Conservation (phyloP, 2,797 vertebrate genomes). For the Sebastes oblongus region DNA sequence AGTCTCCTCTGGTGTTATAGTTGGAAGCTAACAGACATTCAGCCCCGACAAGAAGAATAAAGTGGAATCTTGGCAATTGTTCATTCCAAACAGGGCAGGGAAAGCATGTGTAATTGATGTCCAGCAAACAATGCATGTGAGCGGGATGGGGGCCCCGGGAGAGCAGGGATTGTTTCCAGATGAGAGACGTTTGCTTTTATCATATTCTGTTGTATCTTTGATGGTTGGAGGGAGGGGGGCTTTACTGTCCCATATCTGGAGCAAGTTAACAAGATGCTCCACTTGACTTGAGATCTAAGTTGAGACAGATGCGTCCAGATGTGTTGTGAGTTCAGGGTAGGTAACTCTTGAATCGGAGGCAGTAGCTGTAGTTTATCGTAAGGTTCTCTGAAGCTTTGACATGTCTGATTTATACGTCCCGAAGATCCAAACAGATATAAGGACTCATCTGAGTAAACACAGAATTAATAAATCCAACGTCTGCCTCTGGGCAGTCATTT, state of each 20-base stretch:
- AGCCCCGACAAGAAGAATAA: slow-evolving; percentile 29
- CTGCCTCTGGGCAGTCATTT: not conserved
- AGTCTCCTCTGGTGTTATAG: slow-evolving; percentile 43
- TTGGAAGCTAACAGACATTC: slow-evolving; percentile 56
- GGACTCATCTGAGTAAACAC: not conserved
- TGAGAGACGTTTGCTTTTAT: slow-evolving; percentile 65
- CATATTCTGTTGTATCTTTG: slow-evolving; percentile 57
- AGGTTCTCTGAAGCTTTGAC: slow-evolving; percentile 18
- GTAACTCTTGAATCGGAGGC: slow-evolving; percentile 9
- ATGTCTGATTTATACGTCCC: not conserved
- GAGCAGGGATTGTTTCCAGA: slow-evolving; percentile 67
- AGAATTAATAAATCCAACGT: not conserved
- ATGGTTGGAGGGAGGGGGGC: slow-evolving; percentile 10
- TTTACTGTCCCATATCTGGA: slow-evolving; percentile 42
- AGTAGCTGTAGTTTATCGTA: slow-evolving; percentile 24
- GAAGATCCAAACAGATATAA: not conserved
- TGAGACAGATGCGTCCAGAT: slow-evolving; percentile 58
- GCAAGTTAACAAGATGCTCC: slow-evolving; percentile 50
- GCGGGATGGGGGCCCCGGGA: slow-evolving; percentile 2
- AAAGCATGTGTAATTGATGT: slow-evolving; percentile 66
- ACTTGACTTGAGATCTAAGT: slow-evolving; percentile 49
- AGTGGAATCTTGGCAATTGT: slow-evolving; percentile 61
- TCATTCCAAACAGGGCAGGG: slow-evolving; percentile 65
- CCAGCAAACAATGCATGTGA: slow-evolving; percentile 59
- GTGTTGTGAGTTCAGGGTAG: slow-evolving; percentile 29